Percentiles rank a stretch among this genome's conserved stretches.
Conservation (phyloP, 2,797 vertebrate species). For the Chaetophractus vellerosus region DNA sequence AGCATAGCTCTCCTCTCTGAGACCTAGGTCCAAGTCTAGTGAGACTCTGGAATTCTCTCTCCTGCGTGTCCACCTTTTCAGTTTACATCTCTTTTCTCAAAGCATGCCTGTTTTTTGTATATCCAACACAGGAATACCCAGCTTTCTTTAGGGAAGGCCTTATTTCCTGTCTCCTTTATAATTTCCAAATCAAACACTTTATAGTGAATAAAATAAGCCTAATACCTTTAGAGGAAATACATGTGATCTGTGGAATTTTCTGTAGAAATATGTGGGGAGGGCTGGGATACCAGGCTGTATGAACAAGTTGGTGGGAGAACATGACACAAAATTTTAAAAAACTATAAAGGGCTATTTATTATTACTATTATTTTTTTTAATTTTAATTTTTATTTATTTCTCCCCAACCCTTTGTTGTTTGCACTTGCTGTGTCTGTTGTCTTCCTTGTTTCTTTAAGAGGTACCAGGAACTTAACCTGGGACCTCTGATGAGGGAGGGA, state of each 20-base stretch:
- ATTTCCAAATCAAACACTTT: neutral
- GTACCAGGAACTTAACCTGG: too few relatives aligned
- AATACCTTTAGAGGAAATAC: neutral
- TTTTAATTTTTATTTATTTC: too few relatives aligned
- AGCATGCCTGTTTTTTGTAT: neutral
- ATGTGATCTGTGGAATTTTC: neutral
- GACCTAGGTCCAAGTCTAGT: neutral
- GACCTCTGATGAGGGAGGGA: too few relatives aligned
- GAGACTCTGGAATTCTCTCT: neutral
- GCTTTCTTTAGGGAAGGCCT: neutral
- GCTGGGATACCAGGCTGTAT: neutral
- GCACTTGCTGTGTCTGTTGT: too few relatives aligned
- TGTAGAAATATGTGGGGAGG: slow-evolving; percentile 14
- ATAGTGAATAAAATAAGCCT: neutral
- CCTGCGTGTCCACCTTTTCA: neutral
- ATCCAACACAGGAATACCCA: neutral
- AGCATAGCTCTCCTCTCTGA: neutral
- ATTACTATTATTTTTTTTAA: too few relatives aligned
- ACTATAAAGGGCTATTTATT: neutral
- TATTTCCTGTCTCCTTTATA: neutral
- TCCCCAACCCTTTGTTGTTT: too few relatives aligned
- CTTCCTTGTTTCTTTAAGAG: too few relatives aligned
- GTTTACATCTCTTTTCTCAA: slow-evolving; percentile 36
- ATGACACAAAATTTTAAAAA: too few relatives aligned
- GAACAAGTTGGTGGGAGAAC: neutral